Conservation (phyloP, 1,140 invertebrate species). For the Apis laboriosa region DNA sequence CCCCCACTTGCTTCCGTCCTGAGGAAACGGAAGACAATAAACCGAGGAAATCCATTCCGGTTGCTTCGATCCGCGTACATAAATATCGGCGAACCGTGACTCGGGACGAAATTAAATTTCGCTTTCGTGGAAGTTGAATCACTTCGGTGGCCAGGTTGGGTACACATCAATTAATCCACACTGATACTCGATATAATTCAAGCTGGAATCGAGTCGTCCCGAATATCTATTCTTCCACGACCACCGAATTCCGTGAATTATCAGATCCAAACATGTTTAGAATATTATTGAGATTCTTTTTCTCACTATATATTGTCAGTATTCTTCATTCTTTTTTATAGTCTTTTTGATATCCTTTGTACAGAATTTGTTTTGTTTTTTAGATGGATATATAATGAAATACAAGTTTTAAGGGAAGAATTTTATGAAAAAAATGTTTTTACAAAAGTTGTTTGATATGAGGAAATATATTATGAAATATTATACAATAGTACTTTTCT, state of each 20-base stretch:
- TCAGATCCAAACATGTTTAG: not conserved
- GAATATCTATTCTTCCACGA: not conserved
- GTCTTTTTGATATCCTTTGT: not conserved
- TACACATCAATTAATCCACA: not conserved
- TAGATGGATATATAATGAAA: no score
- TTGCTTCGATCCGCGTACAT: conserved; percentile 12
- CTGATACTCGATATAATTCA: conserved; percentile 11
- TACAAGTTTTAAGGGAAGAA: no score
- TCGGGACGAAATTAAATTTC: conserved; percentile 1
- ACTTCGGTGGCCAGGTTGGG: not conserved
- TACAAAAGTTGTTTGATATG: no score
- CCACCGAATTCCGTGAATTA: not conserved
- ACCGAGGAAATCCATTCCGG: not conserved
- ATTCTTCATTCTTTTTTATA: not conserved
- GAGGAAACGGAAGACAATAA: conserved; percentile 8
- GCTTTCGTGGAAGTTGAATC: not conserved
- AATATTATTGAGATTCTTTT: not conserved
- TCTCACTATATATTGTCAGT: not conserved
- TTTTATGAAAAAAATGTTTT: no score
- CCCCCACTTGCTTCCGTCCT: not conserved
- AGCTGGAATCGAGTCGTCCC: not conserved
- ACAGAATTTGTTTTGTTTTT: not conserved
- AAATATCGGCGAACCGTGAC: conserved; percentile 1
- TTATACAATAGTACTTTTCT: no score
- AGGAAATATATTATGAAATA: no score